These are phyloP conservation scores for Etheostoma perlongum DNA, from an alignment of 2,797 vertebrate genomes.

Conservation along the genomic window DNA sequence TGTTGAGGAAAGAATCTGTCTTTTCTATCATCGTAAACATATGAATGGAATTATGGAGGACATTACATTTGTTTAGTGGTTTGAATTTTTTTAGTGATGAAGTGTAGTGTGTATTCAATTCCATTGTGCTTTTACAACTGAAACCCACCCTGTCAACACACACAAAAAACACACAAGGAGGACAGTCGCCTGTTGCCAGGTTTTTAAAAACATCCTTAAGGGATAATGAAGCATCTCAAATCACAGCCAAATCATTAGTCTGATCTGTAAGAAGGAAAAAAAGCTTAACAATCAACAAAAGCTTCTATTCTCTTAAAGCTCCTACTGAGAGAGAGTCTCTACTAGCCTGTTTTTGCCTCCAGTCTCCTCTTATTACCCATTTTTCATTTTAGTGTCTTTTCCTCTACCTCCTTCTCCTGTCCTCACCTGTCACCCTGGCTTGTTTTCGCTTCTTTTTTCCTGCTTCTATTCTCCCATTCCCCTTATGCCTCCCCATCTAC, in stretches of 20 bases:
- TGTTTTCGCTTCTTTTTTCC: constrained; percentile 8
- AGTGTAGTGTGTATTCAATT: constrained; percentile 44
- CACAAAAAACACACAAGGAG: constrained; percentile 39
- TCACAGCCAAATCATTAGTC: constrained; percentile 59
- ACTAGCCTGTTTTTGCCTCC: not conserved
- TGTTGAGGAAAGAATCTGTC: constrained; percentile 45
- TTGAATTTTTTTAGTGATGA: constrained; percentile 60
- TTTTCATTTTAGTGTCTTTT: constrained; percentile 7
- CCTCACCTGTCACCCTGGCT: constrained; percentile 45
- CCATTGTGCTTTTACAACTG: constrained; percentile 59
- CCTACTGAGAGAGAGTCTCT: not conserved
- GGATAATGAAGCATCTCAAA: constrained; percentile 63
- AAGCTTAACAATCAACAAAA: constrained; percentile 66
- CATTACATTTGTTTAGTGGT: constrained; percentile 62
- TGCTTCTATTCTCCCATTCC: constrained; percentile 5
- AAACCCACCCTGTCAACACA: constrained; percentile 40
- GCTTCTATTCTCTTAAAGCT: constrained; percentile 43
- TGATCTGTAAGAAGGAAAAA: constrained; percentile 30
- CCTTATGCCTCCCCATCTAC: constrained; percentile 15
- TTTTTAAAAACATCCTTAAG: constrained; percentile 59
- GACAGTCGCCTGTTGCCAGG: constrained; percentile 37
- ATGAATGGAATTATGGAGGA: constrained; percentile 64
- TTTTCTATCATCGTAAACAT: constrained; percentile 52
- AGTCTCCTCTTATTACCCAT: not conserved
- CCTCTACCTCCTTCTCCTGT: constrained; percentile 14